Evolutionary conservation across 23 tunicate species (phyloP), one percentile per base, ranked within the genome.

Genomic region (Oikopleura dioica): DNA sequence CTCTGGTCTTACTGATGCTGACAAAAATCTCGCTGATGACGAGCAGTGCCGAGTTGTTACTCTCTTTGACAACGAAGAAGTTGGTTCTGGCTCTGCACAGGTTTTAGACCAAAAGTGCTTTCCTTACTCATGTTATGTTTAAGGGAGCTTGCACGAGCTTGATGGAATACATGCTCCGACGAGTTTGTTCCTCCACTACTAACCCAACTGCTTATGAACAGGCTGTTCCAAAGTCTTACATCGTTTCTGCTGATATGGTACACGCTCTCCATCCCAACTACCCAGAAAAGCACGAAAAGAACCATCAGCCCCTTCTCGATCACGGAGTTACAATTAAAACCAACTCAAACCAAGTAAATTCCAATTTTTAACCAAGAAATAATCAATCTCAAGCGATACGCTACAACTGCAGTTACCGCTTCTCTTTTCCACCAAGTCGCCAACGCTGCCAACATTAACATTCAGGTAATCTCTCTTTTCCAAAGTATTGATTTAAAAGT

Each of bases 251-350:
- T 0, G 99, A 94, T 59, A 82, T 82, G 87, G 95, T 88, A 9
- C 99, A 94, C 81, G 95, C 81, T 1, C 51, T 94, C 28, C 99
- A 94, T 75, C 99, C 99, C 1, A 94, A 94, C 72, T 94, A 94
- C 38, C 24, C 95, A 24, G 95, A 86, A 26, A 94, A 86, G 38
- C 99, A 94, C 59, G 95, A 86, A 69, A 87, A 82, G 69, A 83
- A 86, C 58, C 59, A 86, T 36, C 72, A 80, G 21, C 99, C 99
- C 28, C 76, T 87, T 36, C 75, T 94, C 32, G 83, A 94, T 76
- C 95, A 87, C 28, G 99, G 99, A 28, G 85, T 84, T 5, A 88
- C 83, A 1, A 83, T 94, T 1, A 94, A 94, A 44, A 79, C 69
- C 24, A 94, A 94, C 78, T 83, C 81, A 69, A 94, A 94, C 59